Evolutionary conservation across 2,113 vertebrate species (phyloP).

Genomic region (Seriola aureovittata): DNA sequence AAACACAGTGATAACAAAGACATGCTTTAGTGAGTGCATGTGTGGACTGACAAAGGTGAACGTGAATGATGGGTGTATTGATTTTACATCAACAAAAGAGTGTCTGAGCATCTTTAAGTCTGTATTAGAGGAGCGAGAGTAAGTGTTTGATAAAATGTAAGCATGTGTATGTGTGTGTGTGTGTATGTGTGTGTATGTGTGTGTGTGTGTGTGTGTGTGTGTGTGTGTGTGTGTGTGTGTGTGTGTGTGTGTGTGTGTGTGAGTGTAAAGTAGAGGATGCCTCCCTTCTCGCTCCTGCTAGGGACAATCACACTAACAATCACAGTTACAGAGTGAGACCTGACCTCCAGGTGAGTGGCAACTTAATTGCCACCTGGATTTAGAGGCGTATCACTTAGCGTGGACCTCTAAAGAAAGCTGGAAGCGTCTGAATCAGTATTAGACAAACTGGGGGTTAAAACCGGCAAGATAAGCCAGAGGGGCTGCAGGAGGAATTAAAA

Average conservation of each 20-base stretch:
- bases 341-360: constrained; percentile 28
- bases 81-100: constrained; percentile 13
- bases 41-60: not conserved
- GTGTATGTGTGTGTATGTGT: constrained; percentile 10
- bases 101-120: not conserved
- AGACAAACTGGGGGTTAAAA: constrained; percentile 30
- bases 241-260: constrained; percentile 13
- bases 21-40: not conserved
- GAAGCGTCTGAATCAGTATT: constrained; percentile 25
- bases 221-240: constrained; percentile 12
- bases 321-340: not conserved
- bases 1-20: constrained; percentile 17
- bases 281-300: constrained; percentile 16
- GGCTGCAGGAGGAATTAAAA: not conserved
- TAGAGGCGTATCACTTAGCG: constrained; percentile 34
- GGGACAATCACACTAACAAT: constrained; percentile 15
- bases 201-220: too few relatives aligned
- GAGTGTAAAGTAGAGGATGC: not conserved
- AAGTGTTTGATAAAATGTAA: not conserved
- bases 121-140: not conserved
- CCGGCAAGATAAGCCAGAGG: not conserved
- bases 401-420: constrained; percentile 29
- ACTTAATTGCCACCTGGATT: constrained; percentile 47
- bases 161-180: not conserved
- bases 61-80: not conserved